Evolutionary conservation across 2,797 vertebrate genomes (phyloP).

Genomic region (Halcyon leucocephala): DNA sequence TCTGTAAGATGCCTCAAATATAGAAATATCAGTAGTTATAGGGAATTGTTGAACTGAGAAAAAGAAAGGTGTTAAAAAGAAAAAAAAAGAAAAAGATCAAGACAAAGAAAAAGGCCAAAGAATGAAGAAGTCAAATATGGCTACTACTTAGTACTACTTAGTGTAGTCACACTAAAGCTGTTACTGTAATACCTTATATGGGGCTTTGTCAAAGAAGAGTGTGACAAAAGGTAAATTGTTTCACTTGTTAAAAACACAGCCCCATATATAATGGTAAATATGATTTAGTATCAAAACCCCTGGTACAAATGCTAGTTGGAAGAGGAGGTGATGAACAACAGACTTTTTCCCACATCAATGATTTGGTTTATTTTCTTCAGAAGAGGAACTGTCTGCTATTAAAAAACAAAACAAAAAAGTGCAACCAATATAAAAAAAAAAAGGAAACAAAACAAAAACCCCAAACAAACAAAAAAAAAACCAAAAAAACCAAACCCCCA

Average conservation of each 20-base stretch:
- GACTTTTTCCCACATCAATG: background rate
- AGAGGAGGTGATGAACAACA: background rate
- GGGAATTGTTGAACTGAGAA: background rate
- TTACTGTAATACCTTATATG: background rate
- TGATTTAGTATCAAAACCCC: background rate
- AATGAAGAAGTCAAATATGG: background rate
- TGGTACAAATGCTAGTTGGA: background rate
- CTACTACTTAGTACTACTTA: background rate
- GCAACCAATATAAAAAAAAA: too few species aligned
- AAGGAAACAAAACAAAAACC: too few species aligned
- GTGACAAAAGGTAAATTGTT: background rate
- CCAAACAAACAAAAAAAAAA: too few species aligned
- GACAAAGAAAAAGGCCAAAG: background rate
- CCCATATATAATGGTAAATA: background rate
- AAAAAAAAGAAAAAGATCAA: too few species aligned
- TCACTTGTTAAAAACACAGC: background rate
- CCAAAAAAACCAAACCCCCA: too few species aligned
- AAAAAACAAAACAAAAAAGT: background rate
- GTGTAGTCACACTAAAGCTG: background rate
- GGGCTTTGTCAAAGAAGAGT: background rate
- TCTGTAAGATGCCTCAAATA: background rate
- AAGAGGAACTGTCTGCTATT: accelerated
- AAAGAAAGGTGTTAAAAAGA: background rate
- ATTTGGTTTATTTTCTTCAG: background rate
- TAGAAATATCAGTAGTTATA: background rate